phyloP scores from a whole-genome alignment of 2,888 invertebrate species.

The Megaustenia siamemsis region DNA sequence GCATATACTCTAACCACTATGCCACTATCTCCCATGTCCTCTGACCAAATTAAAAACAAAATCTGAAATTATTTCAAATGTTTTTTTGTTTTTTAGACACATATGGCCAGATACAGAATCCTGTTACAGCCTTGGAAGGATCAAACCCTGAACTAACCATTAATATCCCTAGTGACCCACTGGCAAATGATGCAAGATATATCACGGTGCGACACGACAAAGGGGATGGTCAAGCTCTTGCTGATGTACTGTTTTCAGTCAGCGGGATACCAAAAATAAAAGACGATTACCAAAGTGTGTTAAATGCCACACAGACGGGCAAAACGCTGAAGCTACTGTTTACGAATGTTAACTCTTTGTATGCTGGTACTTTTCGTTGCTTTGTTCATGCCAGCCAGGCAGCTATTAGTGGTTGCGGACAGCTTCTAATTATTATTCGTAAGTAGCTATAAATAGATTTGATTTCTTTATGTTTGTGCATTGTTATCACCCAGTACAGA shows the following conservation, averaged over 20 bases:
- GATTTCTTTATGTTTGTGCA: too few relatives aligned
- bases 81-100: neutral
- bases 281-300: neutral
- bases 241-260: neutral
- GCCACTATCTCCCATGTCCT: too few relatives aligned
- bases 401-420: slow-evolving; percentile 44
- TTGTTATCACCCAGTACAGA: too few relatives aligned
- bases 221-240: neutral
- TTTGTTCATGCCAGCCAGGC: neutral
- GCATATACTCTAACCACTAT: too few relatives aligned
- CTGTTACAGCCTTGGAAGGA: neutral
- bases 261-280: neutral
- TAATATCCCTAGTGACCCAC: neutral
- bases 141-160: neutral
- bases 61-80: neutral
- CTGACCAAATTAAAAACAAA: too few relatives aligned
- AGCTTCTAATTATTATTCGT: slow-evolving; percentile 50
- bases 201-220: neutral
- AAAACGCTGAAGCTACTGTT: neutral
- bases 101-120: neutral
- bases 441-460: slow-evolving; percentile 5
- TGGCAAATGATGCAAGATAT: neutral
- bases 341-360: neutral
- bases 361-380: slow-evolving; percentile 46
- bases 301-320: neutral